phyloP scores from a whole-genome alignment of 2,888 invertebrate species.

The Lycocerus yunnanus region DNA sequence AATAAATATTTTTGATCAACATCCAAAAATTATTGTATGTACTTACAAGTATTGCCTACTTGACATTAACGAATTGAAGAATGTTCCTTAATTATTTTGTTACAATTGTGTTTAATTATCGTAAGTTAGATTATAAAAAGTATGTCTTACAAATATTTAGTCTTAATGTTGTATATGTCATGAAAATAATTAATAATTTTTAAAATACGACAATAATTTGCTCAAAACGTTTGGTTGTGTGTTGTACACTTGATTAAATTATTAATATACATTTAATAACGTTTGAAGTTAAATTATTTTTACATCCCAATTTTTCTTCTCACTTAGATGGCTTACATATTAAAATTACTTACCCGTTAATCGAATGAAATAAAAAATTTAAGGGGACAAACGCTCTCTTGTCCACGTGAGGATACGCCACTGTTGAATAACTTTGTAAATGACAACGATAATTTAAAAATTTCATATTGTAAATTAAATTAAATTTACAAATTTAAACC shows the following conservation, averaged over 20 bases:
- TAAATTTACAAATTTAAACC: too few relatives aligned
- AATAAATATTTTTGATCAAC: not conserved
- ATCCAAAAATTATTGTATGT: not conserved
- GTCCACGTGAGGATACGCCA: too few relatives aligned
- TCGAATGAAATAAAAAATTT: too few relatives aligned
- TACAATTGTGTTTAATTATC: not conserved
- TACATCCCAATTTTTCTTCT: not conserved
- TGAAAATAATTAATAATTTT: conserved; percentile 9
- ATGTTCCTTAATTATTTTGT: conserved; percentile 4
- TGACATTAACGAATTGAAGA: not conserved
- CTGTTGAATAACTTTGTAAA: too few relatives aligned
- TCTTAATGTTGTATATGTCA: conserved; percentile 1
- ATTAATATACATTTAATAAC: conserved; percentile 15
- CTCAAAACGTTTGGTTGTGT: conserved; percentile 25
- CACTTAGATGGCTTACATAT: too few relatives aligned
- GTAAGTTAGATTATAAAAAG: not conserved
- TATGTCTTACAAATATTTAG: not conserved
- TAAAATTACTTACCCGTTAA: too few relatives aligned
- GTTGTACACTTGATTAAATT: conserved; percentile 24
- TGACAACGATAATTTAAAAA: too few relatives aligned
- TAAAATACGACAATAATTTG: conserved; percentile 16
- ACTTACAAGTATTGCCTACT: not conserved
- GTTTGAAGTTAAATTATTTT: not conserved
- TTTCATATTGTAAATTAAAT: too few relatives aligned
- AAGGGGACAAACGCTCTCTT: too few relatives aligned